phyloP scores from a whole-genome alignment of 2,113 vertebrate genomes.

The Leucoraja erinaceus region DNA sequence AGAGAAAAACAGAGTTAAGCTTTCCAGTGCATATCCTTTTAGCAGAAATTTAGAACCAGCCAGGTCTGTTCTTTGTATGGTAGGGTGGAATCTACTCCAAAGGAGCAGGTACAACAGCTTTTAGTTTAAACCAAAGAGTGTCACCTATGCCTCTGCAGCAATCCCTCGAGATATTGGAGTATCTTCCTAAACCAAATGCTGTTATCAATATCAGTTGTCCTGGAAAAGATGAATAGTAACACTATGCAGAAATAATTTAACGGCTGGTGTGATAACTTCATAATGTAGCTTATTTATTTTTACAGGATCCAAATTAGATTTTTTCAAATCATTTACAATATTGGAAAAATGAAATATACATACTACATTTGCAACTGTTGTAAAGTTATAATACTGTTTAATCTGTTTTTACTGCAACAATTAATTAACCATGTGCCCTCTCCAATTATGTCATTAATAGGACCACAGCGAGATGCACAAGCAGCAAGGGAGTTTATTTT shows the following conservation, averaged over 20 bases:
- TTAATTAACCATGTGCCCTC: neutral
- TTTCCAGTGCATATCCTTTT: too few relatives aligned
- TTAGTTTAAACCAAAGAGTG: neutral
- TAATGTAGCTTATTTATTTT: neutral
- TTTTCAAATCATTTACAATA: neutral
- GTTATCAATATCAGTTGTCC: neutral
- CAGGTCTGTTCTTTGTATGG: neutral
- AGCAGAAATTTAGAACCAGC: too few relatives aligned
- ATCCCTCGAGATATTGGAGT: neutral
- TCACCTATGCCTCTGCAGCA: neutral
- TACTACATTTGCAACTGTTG: too few relatives aligned
- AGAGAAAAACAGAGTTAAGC: too few relatives aligned
- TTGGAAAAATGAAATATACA: neutral
- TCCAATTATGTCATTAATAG: slow-evolving; percentile 51
- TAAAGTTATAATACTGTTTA: neutral
- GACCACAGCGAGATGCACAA: slow-evolving; percentile 80
- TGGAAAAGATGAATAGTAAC: neutral
- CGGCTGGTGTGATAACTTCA: neutral
- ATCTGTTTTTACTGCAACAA: neutral
- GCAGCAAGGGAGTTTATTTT: slow-evolving; percentile 89
- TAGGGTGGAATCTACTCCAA: neutral
- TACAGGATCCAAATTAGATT: neutral
- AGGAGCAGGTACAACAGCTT: neutral
- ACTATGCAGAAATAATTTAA: neutral
- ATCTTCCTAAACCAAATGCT: neutral